A percentile compares a stretch with the other conserved stretches of the same genome.
Conservation (phyloP, 2,888 invertebrate species). For the Heteromurus nitidus region DNA sequence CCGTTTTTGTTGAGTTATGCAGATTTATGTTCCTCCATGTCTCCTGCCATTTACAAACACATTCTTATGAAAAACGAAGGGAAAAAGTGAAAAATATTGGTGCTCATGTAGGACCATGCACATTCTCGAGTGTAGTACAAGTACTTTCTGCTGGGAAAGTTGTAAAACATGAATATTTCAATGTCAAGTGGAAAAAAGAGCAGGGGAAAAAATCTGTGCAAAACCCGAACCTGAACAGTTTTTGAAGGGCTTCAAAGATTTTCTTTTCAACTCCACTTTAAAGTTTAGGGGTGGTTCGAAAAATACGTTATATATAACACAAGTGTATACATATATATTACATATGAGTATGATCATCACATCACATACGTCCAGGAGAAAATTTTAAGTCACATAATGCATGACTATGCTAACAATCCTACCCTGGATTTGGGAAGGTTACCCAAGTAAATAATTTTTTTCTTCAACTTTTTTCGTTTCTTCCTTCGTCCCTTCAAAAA, state of each 20-base stretch:
- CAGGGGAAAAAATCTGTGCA: slow-evolving; percentile 6
- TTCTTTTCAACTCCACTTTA: background rate
- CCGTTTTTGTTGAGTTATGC: too few species aligned
- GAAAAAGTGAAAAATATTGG: background rate
- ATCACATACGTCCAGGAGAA: too few species aligned
- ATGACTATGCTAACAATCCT: too few species aligned
- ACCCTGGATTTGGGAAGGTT: too few species aligned
- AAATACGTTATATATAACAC: too few species aligned
- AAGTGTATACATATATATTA: too few species aligned
- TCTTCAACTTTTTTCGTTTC: too few species aligned
- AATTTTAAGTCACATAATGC: too few species aligned
- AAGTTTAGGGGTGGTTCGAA: background rate
- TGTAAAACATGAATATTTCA: slow-evolving; percentile 65
- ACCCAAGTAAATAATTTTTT: background rate
- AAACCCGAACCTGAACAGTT: background rate
- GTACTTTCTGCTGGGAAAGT: too few species aligned
- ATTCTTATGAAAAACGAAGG: background rate
- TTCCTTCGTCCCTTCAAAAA: too few species aligned
- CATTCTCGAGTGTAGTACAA: too few species aligned
- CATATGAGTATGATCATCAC: too few species aligned
- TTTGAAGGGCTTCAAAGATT: background rate
- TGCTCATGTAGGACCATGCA: background rate
- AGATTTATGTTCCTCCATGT: background rate
- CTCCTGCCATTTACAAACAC: background rate
- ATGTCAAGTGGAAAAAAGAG: slow-evolving; percentile 54